These are phyloP conservation scores for Ivindomyrus marchei DNA, from an alignment of 2,113 vertebrate species.

Conservation along the genomic window DNA sequence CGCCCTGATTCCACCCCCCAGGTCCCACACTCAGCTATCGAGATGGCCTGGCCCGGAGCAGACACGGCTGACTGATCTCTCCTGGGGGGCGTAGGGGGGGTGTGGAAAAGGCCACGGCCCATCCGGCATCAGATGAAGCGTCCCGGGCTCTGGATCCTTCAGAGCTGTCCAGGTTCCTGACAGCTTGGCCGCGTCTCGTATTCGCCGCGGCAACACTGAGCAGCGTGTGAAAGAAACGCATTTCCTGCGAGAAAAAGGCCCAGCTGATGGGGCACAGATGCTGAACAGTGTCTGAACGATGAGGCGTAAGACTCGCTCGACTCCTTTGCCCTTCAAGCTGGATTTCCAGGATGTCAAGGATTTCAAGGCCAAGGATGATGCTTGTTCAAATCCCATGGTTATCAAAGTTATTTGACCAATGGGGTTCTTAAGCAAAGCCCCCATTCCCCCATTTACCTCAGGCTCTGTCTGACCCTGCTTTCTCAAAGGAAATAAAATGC, in stretches of 20 bases:
- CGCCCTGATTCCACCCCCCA: neutral
- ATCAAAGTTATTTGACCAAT: neutral
- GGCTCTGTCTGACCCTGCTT: neutral
- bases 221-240: neutral
- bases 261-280: neutral
- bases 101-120: constrained; percentile 5
- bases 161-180: neutral
- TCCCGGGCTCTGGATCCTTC: neutral
- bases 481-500: neutral
- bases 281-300: neutral
- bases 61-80: constrained; percentile 28
- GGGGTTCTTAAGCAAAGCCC: neutral
- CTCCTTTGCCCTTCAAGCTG: neutral
- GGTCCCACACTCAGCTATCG: constrained; percentile 7
- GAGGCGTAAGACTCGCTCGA: neutral
- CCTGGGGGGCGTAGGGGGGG: constrained; percentile 15
- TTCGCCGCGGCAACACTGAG: neutral
- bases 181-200: neutral
- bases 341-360: neutral
- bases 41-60: neutral
- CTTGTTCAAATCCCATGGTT: neutral
- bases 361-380: neutral
- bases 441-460: neutral
- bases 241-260: neutral
- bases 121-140: constrained; percentile 32